phyloP scores from a whole-genome alignment of 2,797 vertebrate genomes.

The Poeciliopsis gracilis region DNA sequence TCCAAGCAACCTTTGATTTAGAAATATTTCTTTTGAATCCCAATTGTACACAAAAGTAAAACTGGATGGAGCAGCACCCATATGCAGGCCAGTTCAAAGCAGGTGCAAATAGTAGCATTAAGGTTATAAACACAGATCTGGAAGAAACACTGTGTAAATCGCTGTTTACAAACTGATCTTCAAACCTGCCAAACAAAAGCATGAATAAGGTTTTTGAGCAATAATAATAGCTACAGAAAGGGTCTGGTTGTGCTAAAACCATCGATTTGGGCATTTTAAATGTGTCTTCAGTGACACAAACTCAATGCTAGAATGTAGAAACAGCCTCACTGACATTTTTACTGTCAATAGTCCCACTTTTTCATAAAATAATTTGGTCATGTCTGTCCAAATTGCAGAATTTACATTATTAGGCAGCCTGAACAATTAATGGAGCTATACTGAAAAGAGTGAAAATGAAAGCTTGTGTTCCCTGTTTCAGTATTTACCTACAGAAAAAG shows the following conservation, averaged over 20 bases:
- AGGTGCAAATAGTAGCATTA: background rate
- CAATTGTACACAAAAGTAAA: background rate
- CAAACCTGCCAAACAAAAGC: slow-evolving; percentile 8
- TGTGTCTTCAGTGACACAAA: slow-evolving; percentile 11
- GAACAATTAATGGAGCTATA: slow-evolving; percentile 43
- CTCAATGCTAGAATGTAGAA: slow-evolving; percentile 12
- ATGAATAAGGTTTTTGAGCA: slow-evolving; percentile 18
- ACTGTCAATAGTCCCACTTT: slow-evolving; percentile 45
- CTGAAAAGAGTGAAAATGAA: slow-evolving; percentile 4
- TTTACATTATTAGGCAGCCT: slow-evolving; percentile 8
- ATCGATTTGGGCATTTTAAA: slow-evolving; percentile 16
- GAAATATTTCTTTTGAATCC: slow-evolving; percentile 1
- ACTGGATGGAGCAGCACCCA: background rate
- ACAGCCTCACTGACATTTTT: slow-evolving; percentile 20
- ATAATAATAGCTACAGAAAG: slow-evolving; percentile 23
- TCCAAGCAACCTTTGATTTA: background rate
- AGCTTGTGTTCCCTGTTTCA: slow-evolving; percentile 13
- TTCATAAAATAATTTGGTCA: slow-evolving; percentile 50
- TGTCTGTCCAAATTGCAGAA: slow-evolving; percentile 30
- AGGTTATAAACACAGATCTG: background rate
- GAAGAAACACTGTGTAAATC: background rate
- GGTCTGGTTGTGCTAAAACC: slow-evolving; percentile 42
- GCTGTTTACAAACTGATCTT: background rate
- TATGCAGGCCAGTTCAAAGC: slow-evolving; percentile 11
- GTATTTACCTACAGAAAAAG: slow-evolving; percentile 32